phyloP scores from a whole-genome alignment of 2,888 invertebrate genomes.

The Acronicta aceris region DNA sequence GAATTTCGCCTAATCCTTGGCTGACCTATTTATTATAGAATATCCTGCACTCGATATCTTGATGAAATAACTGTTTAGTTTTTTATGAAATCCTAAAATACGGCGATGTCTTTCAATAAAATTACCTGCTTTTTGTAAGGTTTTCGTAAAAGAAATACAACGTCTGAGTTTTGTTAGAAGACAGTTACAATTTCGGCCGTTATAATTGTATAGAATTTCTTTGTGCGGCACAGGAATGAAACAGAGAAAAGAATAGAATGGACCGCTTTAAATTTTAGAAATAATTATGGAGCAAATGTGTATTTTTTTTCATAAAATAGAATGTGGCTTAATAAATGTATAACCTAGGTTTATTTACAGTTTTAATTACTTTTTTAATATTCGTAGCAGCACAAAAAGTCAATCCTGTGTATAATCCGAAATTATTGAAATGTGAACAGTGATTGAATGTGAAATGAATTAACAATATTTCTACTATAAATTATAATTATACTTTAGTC shows the following conservation, averaged over 20 bases:
- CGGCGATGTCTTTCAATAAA: constrained; percentile 75
- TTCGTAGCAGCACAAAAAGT: too few relatives aligned
- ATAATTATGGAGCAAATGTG: not conserved
- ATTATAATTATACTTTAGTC: too few relatives aligned
- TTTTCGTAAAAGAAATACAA: constrained; percentile 75
- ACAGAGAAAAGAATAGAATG: constrained; percentile 66
- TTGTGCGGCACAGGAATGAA: constrained; percentile 74
- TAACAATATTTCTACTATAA: too few relatives aligned
- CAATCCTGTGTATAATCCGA: too few relatives aligned
- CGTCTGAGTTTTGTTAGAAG: constrained; percentile 81
- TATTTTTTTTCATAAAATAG: too few relatives aligned
- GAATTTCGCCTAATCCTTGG: constrained; percentile 69
- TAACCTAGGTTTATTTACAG: not conserved
- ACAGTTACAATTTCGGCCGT: constrained; percentile 89
- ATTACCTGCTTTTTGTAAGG: constrained; percentile 85
- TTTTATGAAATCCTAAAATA: constrained; percentile 75
- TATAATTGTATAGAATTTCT: constrained; percentile 89
- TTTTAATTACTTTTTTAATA: not conserved
- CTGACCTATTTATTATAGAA: constrained; percentile 86
- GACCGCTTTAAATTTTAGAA: constrained; percentile 11
- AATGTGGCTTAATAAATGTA: too few relatives aligned
- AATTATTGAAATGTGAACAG: too few relatives aligned
- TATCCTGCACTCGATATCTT: constrained; percentile 74
- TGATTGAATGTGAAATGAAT: too few relatives aligned
- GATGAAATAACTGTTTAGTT: constrained; percentile 75